Evolutionary conservation across 2,113 vertebrate species (phyloP).

Genomic region (Todiramphus chloris): DNA sequence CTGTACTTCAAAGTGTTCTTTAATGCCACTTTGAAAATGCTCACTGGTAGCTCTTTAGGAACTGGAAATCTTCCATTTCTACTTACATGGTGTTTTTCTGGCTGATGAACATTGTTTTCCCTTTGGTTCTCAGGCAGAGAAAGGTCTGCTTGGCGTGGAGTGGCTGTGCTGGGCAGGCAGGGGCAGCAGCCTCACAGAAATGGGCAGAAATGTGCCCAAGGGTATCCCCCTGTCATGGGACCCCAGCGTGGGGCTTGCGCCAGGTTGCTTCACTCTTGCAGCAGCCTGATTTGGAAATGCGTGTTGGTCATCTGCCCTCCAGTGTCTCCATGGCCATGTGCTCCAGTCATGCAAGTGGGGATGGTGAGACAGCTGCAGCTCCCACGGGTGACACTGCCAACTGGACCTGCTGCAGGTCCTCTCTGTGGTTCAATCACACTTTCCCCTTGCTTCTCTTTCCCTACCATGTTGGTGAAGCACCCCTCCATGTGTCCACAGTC

Average conservation of each 20-base stretch:
- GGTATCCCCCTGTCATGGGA: accelerated
- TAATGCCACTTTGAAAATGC: not conserved
- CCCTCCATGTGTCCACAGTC: not conserved
- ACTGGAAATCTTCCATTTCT: constrained; percentile 36
- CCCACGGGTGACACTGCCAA: accelerated
- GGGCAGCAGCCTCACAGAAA: not conserved
- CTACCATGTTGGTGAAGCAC: accelerated
- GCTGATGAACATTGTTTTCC: accelerated
- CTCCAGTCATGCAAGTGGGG: not conserved
- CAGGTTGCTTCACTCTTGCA: not conserved
- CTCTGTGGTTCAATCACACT: not conserved
- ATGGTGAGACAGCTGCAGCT: accelerated
- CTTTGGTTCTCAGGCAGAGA: not conserved
- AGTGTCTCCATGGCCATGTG: accelerated
- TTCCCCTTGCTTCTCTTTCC: not conserved
- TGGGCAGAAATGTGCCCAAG: accelerated
- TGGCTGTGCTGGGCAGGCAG: not conserved
- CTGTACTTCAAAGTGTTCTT: constrained; percentile 43
- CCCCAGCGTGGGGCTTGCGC: not conserved
- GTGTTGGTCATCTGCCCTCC: accelerated
- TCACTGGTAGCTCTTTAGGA: not conserved
- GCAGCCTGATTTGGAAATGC: not conserved
- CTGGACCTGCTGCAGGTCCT: not conserved
- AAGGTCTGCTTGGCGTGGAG: accelerated
- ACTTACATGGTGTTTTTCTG: constrained; percentile 17